These are phyloP conservation scores for Eucidaris tribuloides DNA, from an alignment of 35 echinoderm and acorn worm species.

Conservation along the genomic window DNA sequence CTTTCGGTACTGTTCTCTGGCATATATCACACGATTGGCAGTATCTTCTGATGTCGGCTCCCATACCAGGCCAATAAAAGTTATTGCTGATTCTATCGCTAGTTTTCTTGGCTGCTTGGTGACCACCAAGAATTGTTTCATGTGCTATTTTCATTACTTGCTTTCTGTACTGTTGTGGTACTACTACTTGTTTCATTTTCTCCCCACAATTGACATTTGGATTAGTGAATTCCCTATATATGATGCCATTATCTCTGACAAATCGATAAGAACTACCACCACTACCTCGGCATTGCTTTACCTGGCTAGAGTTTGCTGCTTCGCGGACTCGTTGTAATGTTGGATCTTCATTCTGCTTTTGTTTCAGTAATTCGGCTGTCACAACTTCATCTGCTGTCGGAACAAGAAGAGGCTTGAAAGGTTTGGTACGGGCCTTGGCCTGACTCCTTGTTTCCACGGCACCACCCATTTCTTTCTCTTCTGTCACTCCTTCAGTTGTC, in stretches of 20 bases:
- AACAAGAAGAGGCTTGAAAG: not conserved
- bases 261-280: no score
- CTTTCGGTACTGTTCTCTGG: conserved; percentile 5
- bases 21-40: conserved; percentile 46
- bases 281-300: no score
- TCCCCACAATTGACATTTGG: no score
- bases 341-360: no score
- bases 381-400: not conserved
- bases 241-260: no score
- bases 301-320: no score
- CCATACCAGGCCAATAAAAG: conserved; percentile 27
- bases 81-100: not conserved
- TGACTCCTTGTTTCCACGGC: not conserved
- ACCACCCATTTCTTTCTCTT: not conserved
- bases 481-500: not conserved
- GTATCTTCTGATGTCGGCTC: not conserved
- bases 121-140: conserved; percentile 18
- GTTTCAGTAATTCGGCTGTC: not conserved
- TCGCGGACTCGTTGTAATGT: no score
- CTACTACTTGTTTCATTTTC: no score
- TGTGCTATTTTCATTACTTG: no score
- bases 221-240: no score
- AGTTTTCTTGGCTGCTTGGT: conserved; percentile 6
- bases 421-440: not conserved
- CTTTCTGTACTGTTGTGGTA: no score